Conservation (phyloP, 1,140 invertebrate genomes). For the Drosophila watanabei region DNA sequence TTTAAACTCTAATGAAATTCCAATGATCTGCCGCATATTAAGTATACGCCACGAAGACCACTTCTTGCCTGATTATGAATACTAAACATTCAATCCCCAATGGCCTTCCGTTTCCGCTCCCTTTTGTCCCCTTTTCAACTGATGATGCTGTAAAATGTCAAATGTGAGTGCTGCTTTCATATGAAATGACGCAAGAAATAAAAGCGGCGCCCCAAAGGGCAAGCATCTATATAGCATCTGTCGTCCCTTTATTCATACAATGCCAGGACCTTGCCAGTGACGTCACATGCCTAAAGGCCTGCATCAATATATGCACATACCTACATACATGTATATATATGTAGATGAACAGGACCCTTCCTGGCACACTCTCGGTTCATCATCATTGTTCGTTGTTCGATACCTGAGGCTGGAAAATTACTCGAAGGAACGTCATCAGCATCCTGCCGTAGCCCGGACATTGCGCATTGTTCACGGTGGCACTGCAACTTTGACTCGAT, state of each 20-base stretch:
- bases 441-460: constrained; percentile 5
- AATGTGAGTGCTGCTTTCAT: constrained; percentile 74
- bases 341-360: neutral
- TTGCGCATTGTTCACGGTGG: constrained; percentile 43
- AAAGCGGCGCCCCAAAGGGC: constrained; percentile 67
- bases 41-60: constrained; percentile 36
- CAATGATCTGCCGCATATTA: constrained; percentile 15
- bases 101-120: constrained; percentile 13
- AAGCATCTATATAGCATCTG: constrained; percentile 36
- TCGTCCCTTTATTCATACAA: constrained; percentile 31
- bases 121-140: neutral
- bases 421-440: constrained; percentile 50
- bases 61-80: constrained; percentile 50
- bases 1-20: neutral
- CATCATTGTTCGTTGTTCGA: constrained; percentile 12
- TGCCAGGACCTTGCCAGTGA: constrained; percentile 44
- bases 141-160: constrained; percentile 76
- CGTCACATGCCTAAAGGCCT: constrained; percentile 42
- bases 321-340: neutral
- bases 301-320: neutral
- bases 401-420: constrained; percentile 54
- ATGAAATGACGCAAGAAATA: constrained; percentile 78
- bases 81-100: constrained; percentile 29
- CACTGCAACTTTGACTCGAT: constrained; percentile 20
- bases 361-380: neutral